Conservation (phyloP, 2,888 invertebrate species). For the Scaptomyza flava region DNA sequence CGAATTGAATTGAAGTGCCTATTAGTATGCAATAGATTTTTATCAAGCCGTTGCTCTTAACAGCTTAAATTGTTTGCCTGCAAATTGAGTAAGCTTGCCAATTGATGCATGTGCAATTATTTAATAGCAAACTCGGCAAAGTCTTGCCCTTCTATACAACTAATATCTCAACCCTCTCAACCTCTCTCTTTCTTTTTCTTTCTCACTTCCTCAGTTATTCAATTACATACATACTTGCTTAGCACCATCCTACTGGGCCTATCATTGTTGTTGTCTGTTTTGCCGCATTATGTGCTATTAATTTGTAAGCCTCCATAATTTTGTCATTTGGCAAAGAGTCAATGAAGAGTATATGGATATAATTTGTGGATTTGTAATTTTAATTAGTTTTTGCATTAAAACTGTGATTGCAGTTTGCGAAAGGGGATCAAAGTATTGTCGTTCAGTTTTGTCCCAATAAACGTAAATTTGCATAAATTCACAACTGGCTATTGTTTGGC, state of each 20-base stretch:
- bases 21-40: constrained; percentile 75
- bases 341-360: constrained; percentile 45
- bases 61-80: constrained; percentile 60
- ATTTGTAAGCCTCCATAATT: constrained; percentile 61
- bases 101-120: constrained; percentile 60
- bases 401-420: constrained; percentile 39
- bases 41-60: constrained; percentile 66
- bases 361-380: constrained; percentile 62
- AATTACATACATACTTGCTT: constrained; percentile 12
- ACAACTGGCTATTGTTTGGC: constrained; percentile 39
- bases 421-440: constrained; percentile 42
- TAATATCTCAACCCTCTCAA: background rate
- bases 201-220: background rate
- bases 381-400: constrained; percentile 54
- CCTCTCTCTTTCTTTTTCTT: background rate
- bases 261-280: constrained; percentile 24
- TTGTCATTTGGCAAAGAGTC: constrained; percentile 57
- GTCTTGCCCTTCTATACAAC: background rate
- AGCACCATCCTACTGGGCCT: constrained; percentile 12
- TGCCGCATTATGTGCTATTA: constrained; percentile 60
- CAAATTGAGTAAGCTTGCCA: constrained; percentile 58
- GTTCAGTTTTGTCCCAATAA: background rate
- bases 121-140: constrained; percentile 15
- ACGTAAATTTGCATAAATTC: constrained; percentile 54
- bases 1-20: constrained; percentile 72